These are phyloP conservation scores for Drosophila sproati DNA, from an alignment of 1,140 invertebrate genomes.

Conservation along the genomic window DNA sequence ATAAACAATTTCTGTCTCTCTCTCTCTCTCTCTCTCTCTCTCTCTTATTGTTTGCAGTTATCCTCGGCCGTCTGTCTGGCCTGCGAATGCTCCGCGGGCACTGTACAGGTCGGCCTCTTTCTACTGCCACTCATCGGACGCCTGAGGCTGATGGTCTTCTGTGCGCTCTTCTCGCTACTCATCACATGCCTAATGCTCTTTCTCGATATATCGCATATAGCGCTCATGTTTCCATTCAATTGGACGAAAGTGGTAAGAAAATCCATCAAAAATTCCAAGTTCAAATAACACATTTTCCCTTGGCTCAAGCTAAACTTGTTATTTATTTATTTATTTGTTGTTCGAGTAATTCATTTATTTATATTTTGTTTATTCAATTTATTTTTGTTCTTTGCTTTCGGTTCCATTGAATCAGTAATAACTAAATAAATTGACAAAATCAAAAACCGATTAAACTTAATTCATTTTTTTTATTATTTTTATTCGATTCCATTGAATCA, in stretches of 20 bases:
- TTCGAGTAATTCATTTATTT: no score
- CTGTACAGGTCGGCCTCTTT: conserved; percentile 90
- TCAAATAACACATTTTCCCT: neutral
- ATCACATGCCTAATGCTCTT: conserved; percentile 92
- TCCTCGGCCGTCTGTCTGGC: conserved; percentile 90
- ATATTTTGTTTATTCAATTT: neutral
- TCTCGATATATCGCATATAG: conserved; percentile 93
- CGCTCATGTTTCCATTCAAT: conserved; percentile 92
- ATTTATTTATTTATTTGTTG: neutral
- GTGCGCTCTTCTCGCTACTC: conserved; percentile 91
- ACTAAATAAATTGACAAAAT: no score
- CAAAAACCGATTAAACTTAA: no score
- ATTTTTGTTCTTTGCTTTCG: conserved; percentile 48
- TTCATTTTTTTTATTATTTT: no score
- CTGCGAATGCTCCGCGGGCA: conserved; percentile 91
- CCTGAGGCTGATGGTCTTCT: conserved; percentile 86
- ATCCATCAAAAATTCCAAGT: no score
- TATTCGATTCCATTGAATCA: no score
- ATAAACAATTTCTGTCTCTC: neutral
- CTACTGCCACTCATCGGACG: conserved; percentile 90
- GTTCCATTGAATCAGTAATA: no score
- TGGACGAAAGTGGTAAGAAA: conserved; percentile 91
- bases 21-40: no score
- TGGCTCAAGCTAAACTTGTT: neutral
- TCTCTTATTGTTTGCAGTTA: conserved; percentile 85